Percentiles rank a stretch among this genome's conserved stretches.
Evolutionary conservation across 1,140 invertebrate species (phyloP).

Genomic region (Drosophila prosaltans): DNA sequence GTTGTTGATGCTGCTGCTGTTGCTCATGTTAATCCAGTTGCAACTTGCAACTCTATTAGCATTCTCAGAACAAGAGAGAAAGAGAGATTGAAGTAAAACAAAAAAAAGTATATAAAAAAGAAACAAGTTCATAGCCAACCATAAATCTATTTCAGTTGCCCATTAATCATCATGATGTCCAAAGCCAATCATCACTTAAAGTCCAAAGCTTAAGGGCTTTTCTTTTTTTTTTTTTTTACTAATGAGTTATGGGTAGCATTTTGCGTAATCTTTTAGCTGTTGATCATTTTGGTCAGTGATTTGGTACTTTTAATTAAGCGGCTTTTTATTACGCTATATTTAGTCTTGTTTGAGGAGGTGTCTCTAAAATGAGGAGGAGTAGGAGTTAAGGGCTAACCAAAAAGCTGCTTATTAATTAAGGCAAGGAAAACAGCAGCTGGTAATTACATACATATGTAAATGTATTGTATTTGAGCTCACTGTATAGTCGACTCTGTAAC

Average conservation of each 20-base stretch:
- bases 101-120: not conserved
- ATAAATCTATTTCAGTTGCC: constrained; percentile 66
- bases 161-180: constrained; percentile 79
- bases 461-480: constrained; percentile 31
- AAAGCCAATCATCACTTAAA: constrained; percentile 74
- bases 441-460: constrained; percentile 71
- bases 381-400: not conserved
- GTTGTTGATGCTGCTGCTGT: constrained; percentile 16
- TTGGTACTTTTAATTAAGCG: constrained; percentile 73
- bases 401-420: constrained; percentile 44
- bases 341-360: constrained; percentile 28
- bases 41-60: constrained; percentile 74
- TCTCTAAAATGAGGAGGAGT: constrained; percentile 21
- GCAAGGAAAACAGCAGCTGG: constrained; percentile 23
- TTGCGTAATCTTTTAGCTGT: constrained; percentile 68
- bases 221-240: constrained; percentile 59
- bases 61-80: constrained; percentile 63
- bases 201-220: constrained; percentile 47
- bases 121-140: constrained; percentile 48
- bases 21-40: constrained; percentile 18
- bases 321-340: constrained; percentile 49
- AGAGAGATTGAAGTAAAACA: not conserved
- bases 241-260: constrained; percentile 69
- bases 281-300: constrained; percentile 60
- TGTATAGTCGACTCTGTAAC: constrained; percentile 31